These are phyloP conservation scores for Saccostrea echinata DNA, from an alignment of 1,140 invertebrate species.

Conservation along the genomic window DNA sequence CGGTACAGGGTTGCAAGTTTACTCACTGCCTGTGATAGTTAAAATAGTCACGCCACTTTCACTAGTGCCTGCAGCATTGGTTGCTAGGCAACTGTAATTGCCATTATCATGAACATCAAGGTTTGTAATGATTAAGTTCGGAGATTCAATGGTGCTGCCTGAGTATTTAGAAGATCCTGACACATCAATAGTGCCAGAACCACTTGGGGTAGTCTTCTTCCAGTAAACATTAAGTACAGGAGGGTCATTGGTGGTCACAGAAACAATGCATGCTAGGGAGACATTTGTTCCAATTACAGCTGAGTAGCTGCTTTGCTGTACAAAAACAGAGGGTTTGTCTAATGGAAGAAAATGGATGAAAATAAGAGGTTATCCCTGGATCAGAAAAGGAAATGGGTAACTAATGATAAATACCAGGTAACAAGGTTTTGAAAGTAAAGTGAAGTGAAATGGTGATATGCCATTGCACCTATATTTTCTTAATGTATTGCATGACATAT, in stretches of 20 bases:
- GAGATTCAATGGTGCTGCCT: neutral
- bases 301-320: slow-evolving; percentile 39
- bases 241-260: slow-evolving; percentile 40
- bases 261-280: slow-evolving; percentile 41
- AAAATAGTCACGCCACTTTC: slow-evolving; percentile 25
- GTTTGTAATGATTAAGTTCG: slow-evolving; percentile 38
- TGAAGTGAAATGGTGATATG: too few species aligned
- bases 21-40: slow-evolving; percentile 48
- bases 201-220: slow-evolving; percentile 42
- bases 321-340: slow-evolving; percentile 48
- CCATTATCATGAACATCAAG: slow-evolving; percentile 29
- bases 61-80: slow-evolving; percentile 44
- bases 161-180: slow-evolving; percentile 43
- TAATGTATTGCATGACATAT: too few species aligned
- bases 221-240: slow-evolving; percentile 42
- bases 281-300: slow-evolving; percentile 46
- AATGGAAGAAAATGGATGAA: slow-evolving; percentile 27
- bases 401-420: too few species aligned
- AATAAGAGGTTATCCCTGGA: neutral
- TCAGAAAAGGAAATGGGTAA: neutral
- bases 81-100: slow-evolving; percentile 44
- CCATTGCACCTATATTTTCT: too few species aligned
- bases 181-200: slow-evolving; percentile 32
- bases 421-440: too few species aligned
- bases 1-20: neutral